A percentile compares a stretch with the other conserved stretches of the same genome.
phyloP scores from a whole-genome alignment of 2,797 vertebrate species.

The Anomalospiza imberbis region DNA sequence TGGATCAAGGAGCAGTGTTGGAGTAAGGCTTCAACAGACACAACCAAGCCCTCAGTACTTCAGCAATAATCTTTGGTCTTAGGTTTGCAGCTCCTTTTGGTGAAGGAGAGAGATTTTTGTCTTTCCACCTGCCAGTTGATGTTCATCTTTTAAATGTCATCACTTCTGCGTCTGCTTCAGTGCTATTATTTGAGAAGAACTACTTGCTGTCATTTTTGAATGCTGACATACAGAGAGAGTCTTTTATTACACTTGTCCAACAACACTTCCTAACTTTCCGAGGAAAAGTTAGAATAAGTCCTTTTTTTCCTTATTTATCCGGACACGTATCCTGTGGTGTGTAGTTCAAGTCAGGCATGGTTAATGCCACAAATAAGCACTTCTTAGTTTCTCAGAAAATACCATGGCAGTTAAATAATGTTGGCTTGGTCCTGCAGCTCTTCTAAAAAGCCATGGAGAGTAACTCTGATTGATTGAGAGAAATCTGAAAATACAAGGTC shows the following conservation, averaged over 20 bases:
- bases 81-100: not conserved
- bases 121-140: not conserved
- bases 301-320: not conserved
- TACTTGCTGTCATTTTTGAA: not conserved
- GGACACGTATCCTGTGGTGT: not conserved
- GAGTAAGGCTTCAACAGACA: not conserved
- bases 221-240: not conserved
- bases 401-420: not conserved
- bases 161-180: not conserved
- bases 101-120: not conserved
- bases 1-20: not conserved
- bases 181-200: not conserved
- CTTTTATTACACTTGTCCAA: not conserved
- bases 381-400: not conserved
- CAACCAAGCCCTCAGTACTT: not conserved
- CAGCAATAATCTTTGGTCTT: not conserved
- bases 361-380: not conserved
- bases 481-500: not conserved
- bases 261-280: not conserved
- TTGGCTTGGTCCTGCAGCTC: not conserved
- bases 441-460: not conserved
- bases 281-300: not conserved
- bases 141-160: not conserved
- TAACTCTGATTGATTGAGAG: not conserved
- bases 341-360: not conserved